Conservation (phyloP, 2,797 vertebrate species). For the Benthosema pterotum region DNA sequence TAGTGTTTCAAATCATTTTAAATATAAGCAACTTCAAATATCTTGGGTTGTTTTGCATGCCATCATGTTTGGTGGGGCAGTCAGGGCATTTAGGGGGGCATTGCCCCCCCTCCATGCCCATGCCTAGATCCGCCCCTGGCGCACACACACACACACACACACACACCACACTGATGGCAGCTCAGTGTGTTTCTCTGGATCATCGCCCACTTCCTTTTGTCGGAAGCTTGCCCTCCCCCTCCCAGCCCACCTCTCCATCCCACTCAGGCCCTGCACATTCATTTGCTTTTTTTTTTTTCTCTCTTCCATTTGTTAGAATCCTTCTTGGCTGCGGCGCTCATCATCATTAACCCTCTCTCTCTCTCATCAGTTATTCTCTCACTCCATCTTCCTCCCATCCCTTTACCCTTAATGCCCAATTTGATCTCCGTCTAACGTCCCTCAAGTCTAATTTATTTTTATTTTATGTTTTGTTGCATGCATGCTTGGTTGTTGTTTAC, state of each 20-base stretch:
- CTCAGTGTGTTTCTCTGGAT: slow-evolving; percentile 71
- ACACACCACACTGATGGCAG: slow-evolving; percentile 24
- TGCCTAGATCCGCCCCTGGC: too few species aligned
- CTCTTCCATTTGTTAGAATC: too few species aligned
- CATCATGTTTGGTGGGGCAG: too few species aligned
- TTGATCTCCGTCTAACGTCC: not conserved
- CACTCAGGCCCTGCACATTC: slow-evolving; percentile 50
- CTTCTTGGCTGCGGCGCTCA: slow-evolving; percentile 47
- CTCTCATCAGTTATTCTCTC: slow-evolving; percentile 3
- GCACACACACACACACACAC: slow-evolving; percentile 9
- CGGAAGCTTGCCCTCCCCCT: slow-evolving; percentile 71
- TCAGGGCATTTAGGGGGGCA: too few species aligned
- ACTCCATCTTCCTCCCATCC: not conserved
- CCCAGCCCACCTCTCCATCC: slow-evolving; percentile 57
- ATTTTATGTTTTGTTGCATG: too few species aligned
- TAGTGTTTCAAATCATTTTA: too few species aligned
- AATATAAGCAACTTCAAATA: too few species aligned
- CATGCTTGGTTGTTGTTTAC: too few species aligned
- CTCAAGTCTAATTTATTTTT: too few species aligned
- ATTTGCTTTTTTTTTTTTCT: slow-evolving; percentile 45
- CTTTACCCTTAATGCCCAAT: not conserved
- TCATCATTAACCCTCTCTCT: slow-evolving; percentile 25
- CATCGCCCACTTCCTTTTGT: slow-evolving; percentile 76
- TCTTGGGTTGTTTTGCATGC: too few species aligned
- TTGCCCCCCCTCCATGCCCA: too few species aligned